Conservation (phyloP, 2,888 invertebrate genomes). For the Megalurothrips usitatus region DNA sequence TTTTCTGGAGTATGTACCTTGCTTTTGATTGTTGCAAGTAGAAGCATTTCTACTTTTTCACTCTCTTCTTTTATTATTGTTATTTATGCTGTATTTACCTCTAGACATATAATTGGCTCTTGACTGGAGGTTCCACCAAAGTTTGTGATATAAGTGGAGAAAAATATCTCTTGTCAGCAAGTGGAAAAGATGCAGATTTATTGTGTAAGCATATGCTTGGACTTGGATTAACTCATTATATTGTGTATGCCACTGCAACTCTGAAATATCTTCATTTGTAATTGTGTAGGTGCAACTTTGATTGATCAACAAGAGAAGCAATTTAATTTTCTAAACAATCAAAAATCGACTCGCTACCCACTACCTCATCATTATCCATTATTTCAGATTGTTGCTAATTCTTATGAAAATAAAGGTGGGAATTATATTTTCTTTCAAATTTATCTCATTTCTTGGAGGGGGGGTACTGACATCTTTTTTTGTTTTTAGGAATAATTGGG, state of each 20-base stretch:
- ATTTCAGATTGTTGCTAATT: not conserved
- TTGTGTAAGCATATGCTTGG: not conserved
- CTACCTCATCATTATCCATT: not conserved
- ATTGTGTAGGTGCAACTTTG: not conserved
- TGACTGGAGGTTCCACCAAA: not conserved
- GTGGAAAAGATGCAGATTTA: not conserved
- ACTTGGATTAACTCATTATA: not conserved
- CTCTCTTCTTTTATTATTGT: not conserved
- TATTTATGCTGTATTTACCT: not conserved
- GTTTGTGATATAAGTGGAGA: not conserved
- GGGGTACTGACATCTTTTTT: not conserved
- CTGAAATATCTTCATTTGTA: not conserved
- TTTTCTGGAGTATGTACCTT: not conserved
- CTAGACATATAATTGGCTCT: not conserved
- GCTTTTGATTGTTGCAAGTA: not conserved
- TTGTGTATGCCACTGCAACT: too few species aligned
- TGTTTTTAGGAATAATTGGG: not conserved
- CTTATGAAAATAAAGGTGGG: not conserved
- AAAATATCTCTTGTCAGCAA: not conserved
- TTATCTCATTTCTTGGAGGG: not conserved
- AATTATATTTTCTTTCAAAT: not conserved
- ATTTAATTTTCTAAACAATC: not conserved
- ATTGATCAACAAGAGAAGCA: not conserved
- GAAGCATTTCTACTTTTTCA: not conserved
- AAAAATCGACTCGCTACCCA: not conserved